Base-by-base conservation (phyloP, 2,888 invertebrate species). In the Eucera pruinosa region DNA sequence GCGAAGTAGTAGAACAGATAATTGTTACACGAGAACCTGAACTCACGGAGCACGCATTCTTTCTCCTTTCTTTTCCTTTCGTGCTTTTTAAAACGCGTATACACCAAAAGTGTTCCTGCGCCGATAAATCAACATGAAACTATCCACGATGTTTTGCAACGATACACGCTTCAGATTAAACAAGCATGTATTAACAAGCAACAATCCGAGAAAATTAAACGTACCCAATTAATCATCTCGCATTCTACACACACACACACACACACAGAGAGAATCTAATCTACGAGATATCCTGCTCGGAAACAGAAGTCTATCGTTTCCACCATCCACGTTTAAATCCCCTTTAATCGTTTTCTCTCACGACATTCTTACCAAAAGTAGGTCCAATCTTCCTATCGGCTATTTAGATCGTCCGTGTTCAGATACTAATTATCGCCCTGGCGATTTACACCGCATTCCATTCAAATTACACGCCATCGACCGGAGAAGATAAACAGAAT, bases 21-120 rank as follows among this genome's bases (percentile, higher is more conserved):
- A 72, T 73, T 43, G 50, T 74, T 74, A 64, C 74, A 52, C 30
- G 72, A 57, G 25, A 5, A 33, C 48, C n/a, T 5, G 30, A 41
- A 9, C 25, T 54, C 50, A 23, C 39, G 36, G n/a, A 50, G 18
- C 13, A 3, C 23, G 2, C 33, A 20, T 30, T 60, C 9, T 13
- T 55, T 39, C 4, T 11, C 9, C 3, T 41, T 43, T 5, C n/a
- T n/a, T 5, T 4, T 7, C 7, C 33, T 54, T 36, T 20, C 13
- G 3, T 0, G 6, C n/a, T 11, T 58, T 39, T 70, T 71, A 45
- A 27, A 1, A 25, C 4, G 2, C 18, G 23, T 11, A 2, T 20
- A 43, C 11, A 20, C n/a, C 15, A 5, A 25, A 11, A 33, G 6
- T 25, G 11, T 45, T 36, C 45, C 15, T 3, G 1, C 23, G 25